Conservation (phyloP, 2,113 vertebrate genomes). For the Apus apus region DNA sequence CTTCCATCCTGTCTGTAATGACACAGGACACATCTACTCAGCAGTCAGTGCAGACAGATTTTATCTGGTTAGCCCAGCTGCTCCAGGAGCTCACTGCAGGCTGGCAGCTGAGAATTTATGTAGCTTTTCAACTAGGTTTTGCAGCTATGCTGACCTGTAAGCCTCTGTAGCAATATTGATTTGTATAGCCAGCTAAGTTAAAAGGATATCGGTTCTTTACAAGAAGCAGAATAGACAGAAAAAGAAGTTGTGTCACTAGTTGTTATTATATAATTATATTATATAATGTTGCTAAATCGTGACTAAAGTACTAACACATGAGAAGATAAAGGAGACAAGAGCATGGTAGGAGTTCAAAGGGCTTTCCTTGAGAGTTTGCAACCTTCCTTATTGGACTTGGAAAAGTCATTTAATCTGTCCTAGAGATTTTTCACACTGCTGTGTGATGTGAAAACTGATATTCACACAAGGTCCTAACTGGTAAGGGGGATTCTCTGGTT, state of each 20-base stretch:
- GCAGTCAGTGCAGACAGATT: not conserved
- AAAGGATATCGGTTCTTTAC: not conserved
- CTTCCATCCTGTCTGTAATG: not conserved
- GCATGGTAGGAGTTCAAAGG: not conserved
- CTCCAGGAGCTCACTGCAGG: not conserved
- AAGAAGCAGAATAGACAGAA: not conserved
- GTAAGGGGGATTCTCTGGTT: not conserved
- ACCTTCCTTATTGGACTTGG: not conserved
- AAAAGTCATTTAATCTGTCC: not conserved
- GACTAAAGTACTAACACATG: not conserved
- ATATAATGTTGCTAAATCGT: not conserved
- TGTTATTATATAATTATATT: no score
- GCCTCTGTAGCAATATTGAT: not conserved
- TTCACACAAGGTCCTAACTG: not conserved
- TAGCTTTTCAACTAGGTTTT: not conserved
- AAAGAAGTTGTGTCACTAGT: not conserved
- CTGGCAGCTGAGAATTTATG: not conserved
- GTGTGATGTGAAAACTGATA: not conserved
- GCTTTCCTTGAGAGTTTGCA: not conserved
- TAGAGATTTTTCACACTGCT: slow-evolving; percentile 1
- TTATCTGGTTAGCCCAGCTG: not conserved
- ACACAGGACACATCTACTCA: not conserved
- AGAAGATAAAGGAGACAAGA: not conserved
- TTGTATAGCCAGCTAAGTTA: not conserved
- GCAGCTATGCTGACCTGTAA: not conserved